Evolutionary conservation across 2,888 invertebrate species (phyloP).

Genomic region (Siphonodentalium dalli): DNA sequence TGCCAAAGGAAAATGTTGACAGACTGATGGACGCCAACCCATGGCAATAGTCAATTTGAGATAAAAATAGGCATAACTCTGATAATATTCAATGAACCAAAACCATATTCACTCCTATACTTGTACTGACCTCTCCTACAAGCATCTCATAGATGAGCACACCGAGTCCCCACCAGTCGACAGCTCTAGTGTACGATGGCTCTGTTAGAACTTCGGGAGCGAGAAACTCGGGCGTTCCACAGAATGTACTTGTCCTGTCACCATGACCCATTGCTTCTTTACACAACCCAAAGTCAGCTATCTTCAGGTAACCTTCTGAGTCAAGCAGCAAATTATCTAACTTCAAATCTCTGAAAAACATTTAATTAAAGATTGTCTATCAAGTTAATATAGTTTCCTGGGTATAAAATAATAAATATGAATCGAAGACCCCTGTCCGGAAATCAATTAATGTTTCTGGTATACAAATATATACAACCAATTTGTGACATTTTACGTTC

Average conservation of each 20-base stretch:
- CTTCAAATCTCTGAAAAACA: constrained; percentile 82
- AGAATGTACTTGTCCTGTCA: constrained; percentile 95
- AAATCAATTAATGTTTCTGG: too few relatives aligned
- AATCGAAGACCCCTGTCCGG: too few relatives aligned
- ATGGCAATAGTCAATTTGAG: too few relatives aligned
- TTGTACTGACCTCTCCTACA: constrained; percentile 90
- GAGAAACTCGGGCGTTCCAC: constrained; percentile 78
- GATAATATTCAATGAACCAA: too few relatives aligned
- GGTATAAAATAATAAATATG: too few relatives aligned
- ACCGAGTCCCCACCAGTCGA: constrained; percentile 99
- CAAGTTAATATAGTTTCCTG: too few relatives aligned
- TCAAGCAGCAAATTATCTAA: constrained; percentile 97
- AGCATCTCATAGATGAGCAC: constrained; percentile 99
- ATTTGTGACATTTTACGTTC: too few relatives aligned
- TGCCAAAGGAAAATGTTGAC: too few relatives aligned
- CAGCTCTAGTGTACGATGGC: constrained; percentile 96
- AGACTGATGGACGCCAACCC: too few relatives aligned
- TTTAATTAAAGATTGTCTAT: neutral
- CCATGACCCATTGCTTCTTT: constrained; percentile 99
- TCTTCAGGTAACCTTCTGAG: constrained; percentile 98
- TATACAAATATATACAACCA: too few relatives aligned
- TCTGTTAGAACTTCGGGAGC: constrained; percentile 99
- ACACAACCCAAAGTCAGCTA: constrained; percentile 96
- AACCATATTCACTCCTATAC: too few relatives aligned
- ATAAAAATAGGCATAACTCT: too few relatives aligned